These are phyloP conservation scores for Archips xylosteana DNA, from an alignment of 2,888 invertebrate genomes.

Conservation along the genomic window DNA sequence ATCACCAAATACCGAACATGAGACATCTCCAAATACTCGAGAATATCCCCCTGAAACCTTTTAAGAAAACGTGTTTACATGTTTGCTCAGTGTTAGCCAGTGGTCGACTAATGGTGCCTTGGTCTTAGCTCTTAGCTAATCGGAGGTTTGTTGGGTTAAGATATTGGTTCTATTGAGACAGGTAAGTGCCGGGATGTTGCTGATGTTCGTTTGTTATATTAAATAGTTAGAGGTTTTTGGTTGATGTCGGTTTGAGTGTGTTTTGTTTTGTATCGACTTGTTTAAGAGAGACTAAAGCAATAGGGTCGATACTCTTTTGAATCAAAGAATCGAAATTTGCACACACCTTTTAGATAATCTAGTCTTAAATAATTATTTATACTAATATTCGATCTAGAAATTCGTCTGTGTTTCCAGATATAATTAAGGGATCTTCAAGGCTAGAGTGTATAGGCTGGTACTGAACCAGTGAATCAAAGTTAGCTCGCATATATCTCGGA, in stretches of 20 bases:
- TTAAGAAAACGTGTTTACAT: constrained; percentile 67
- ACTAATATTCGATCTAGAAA: too few species aligned
- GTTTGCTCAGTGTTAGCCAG: constrained; percentile 69
- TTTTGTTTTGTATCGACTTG: background rate
- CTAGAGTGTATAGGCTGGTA: too few species aligned
- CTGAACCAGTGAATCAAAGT: too few species aligned
- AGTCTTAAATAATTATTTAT: too few species aligned
- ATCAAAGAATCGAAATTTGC: too few species aligned
- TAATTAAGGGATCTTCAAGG: too few species aligned
- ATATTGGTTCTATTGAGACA: constrained; percentile 32
- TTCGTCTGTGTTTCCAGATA: too few species aligned
- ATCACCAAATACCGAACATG: constrained; percentile 27
- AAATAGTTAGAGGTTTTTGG: constrained; percentile 1
- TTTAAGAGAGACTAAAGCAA: background rate
- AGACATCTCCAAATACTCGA: constrained; percentile 36
- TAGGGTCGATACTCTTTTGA: too few species aligned
- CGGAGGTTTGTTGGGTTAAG: constrained; percentile 35
- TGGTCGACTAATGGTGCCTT: constrained; percentile 68
- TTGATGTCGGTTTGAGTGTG: constrained; percentile 1
- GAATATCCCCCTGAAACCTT: constrained; percentile 50
- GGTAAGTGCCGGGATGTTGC: constrained; percentile 33
- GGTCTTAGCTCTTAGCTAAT: constrained; percentile 49
- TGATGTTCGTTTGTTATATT: constrained; percentile 18
- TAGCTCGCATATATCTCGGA: too few species aligned
- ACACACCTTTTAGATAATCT: too few species aligned